Percentiles rank a stretch among this genome's conserved stretches.
Evolutionary conservation across 2,113 vertebrate species (phyloP).

Genomic region (Tachuris rubrigastra): DNA sequence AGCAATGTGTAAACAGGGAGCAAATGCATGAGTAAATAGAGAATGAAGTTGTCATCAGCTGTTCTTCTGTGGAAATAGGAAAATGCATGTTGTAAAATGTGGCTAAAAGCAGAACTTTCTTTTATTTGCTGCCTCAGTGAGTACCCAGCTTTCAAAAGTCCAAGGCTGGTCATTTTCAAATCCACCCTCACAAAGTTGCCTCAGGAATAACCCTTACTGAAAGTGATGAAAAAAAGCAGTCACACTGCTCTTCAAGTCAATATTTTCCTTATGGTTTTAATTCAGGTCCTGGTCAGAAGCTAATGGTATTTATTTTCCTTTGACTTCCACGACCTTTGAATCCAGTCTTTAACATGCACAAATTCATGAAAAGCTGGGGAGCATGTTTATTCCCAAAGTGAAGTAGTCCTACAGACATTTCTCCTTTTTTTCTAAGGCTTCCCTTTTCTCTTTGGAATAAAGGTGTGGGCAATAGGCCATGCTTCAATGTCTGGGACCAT

Average conservation of each 20-base stretch:
- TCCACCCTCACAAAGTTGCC: background rate
- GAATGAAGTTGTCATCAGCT: constrained; percentile 22
- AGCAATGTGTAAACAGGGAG: background rate
- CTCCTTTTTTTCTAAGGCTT: constrained; percentile 25
- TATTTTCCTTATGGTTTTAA: background rate
- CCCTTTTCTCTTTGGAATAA: constrained; percentile 53
- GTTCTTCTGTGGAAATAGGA: background rate
- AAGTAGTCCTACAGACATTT: background rate
- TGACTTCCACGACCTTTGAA: background rate
- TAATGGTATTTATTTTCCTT: background rate
- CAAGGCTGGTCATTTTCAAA: background rate
- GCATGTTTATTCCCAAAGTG: constrained; percentile 20
- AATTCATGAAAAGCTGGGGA: background rate
- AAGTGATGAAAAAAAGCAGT: background rate
- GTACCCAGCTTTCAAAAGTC: background rate
- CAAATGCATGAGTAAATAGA: background rate
- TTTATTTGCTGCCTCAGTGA: background rate
- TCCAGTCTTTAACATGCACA: background rate
- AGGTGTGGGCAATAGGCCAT: constrained; percentile 63
- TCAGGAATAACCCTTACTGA: background rate
- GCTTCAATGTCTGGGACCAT: constrained; percentile 73
- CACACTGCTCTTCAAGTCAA: background rate
- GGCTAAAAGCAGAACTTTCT: background rate
- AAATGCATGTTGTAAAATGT: background rate
- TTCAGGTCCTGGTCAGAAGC: background rate